Conservation (phyloP, 2,888 invertebrate species). For the Blastobasis adustella region DNA sequence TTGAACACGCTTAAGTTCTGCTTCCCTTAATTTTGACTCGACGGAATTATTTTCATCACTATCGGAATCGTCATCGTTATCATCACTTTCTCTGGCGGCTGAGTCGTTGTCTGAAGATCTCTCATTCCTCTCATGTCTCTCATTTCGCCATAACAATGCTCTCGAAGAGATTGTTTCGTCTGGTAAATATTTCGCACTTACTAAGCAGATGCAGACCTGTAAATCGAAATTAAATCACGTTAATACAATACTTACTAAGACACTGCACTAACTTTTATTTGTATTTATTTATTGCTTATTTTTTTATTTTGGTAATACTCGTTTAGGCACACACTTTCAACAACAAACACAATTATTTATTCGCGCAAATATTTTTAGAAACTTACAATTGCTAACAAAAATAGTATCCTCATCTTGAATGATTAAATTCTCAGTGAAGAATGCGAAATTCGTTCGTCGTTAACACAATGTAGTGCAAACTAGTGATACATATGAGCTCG, state of each 20-base stretch:
- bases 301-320: too few species aligned
- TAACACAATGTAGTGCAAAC: conserved; percentile 34
- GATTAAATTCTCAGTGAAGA: conserved; percentile 31
- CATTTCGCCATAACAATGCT: conserved; percentile 29
- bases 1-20: conserved; percentile 32
- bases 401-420: conserved; percentile 53
- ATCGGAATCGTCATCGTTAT: conserved; percentile 16
- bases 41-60: conserved; percentile 17
- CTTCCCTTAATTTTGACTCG: conserved; percentile 21
- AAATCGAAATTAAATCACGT: conserved; percentile 17
- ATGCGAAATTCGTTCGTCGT: conserved; percentile 60
- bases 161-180: conserved; percentile 36
- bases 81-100: conserved; percentile 9
- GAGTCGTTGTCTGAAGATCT: conserved; percentile 20
- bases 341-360: conserved; percentile 3
- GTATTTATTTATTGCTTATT: too few species aligned
- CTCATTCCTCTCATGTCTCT: conserved; percentile 39
- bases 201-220: conserved; percentile 53
- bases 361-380: neutral
- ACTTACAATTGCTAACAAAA: conserved; percentile 60
- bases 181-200: conserved; percentile 61
- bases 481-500: conserved; percentile 57
- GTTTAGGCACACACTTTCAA: neutral
- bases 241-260: conserved; percentile 2
- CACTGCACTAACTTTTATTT: too few species aligned